Conservation (phyloP, 2,113 vertebrate species). For the Phylloscopus trochilus region DNA sequence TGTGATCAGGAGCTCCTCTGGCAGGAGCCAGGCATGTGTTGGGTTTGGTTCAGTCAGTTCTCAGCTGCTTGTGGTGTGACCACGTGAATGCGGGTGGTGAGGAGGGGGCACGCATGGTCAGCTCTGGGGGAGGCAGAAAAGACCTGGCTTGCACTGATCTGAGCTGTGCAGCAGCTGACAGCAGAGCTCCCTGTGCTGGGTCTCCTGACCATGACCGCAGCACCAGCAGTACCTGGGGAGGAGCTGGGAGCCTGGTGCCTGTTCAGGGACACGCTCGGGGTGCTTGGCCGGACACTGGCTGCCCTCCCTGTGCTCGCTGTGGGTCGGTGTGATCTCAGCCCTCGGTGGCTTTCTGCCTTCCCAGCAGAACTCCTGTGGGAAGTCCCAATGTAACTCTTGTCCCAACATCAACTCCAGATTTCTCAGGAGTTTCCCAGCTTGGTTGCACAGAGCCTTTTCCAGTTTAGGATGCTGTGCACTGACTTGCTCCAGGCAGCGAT, state of each 20-base stretch:
- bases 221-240: not conserved
- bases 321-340: not conserved
- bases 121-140: not conserved
- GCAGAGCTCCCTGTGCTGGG: fast-evolving
- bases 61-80: not conserved
- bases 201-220: fast-evolving
- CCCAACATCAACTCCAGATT: fast-evolving
- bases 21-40: fast-evolving
- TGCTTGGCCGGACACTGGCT: fast-evolving
- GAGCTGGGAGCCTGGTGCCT: not conserved
- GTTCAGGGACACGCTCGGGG: fast-evolving
- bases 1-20: not conserved
- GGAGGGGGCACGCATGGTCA: fast-evolving
- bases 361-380: fast-evolving
- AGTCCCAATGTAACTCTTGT: not conserved
- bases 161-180: not conserved
- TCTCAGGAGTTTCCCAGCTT: not conserved
- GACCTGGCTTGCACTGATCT: not conserved
- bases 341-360: not conserved
- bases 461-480: not conserved
- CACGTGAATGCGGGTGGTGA: fast-evolving
- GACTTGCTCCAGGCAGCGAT: fast-evolving
- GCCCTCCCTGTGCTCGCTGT: not conserved
- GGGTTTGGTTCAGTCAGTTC: not conserved
- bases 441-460: not conserved